Percentiles rank a stretch among this genome's conserved stretches.
Conservation (phyloP, 2,797 vertebrate species). For the Australoheros facetus region DNA sequence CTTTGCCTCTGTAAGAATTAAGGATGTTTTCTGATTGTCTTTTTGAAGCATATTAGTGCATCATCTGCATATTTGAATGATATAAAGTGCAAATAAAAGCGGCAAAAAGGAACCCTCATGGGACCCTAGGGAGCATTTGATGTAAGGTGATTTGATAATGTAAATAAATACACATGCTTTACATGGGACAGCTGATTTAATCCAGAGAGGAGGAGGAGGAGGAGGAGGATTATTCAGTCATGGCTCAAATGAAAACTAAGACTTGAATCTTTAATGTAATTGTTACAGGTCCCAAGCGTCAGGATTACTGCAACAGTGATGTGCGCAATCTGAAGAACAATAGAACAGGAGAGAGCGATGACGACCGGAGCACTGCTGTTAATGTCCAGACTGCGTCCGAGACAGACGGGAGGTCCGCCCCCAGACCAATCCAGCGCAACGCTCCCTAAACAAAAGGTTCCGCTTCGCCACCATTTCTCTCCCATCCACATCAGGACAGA, state of each 20-base stretch:
- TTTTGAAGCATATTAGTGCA: background rate
- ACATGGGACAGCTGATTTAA: background rate
- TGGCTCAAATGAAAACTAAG: background rate
- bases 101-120: background rate
- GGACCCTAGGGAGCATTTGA: background rate
- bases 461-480: too few species aligned
- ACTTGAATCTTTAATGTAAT: background rate
- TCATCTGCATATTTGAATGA: background rate
- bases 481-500: too few species aligned
- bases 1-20: background rate
- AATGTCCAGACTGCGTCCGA: too few species aligned
- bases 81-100: background rate
- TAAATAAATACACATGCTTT: fast-evolving
- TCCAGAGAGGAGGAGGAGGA: background rate
- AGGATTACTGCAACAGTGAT: too few species aligned
- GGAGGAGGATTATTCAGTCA: too few species aligned
- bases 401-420: too few species aligned
- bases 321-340: too few species aligned
- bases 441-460: too few species aligned
- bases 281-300: too few species aligned
- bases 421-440: too few species aligned
- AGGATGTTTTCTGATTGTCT: background rate
- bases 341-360: too few species aligned
- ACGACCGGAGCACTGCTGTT: too few species aligned
- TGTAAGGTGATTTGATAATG: background rate